Conservation (phyloP, 2,888 invertebrate species). For the Timandra comae region DNA sequence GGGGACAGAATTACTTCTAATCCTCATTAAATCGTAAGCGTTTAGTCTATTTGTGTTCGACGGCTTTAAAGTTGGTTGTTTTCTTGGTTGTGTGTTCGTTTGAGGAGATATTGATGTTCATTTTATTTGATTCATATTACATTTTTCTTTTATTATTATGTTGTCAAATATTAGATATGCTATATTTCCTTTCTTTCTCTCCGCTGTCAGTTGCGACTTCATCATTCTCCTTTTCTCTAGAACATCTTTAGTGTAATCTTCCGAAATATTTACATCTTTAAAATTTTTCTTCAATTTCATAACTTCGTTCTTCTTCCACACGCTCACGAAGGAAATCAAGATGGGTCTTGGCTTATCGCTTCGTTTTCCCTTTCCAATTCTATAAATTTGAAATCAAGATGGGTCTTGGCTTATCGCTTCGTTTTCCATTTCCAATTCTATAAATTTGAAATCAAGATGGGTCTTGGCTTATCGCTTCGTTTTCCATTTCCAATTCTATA, state of each 20-base stretch:
- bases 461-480: no score
- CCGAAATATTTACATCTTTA: conserved; percentile 17
- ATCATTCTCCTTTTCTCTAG: conserved; percentile 19
- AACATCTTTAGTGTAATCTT: conserved; percentile 25
- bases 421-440: no score
- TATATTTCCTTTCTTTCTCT: conserved; percentile 19
- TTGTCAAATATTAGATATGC: conserved; percentile 24
- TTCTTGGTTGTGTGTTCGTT: neutral
- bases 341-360: no score
- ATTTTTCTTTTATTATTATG: conserved; percentile 21
- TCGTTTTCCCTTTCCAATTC: no score
- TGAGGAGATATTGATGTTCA: conserved; percentile 13
- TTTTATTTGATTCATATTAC: conserved; percentile 16
- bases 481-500: no score
- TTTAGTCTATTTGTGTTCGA: neutral
- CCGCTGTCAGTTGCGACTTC: conserved; percentile 16
- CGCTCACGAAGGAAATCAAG: conserved; percentile 11
- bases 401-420: no score
- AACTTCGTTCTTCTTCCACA: conserved; percentile 21
- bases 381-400: no score
- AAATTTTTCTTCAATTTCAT: conserved; percentile 22
- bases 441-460: no score
- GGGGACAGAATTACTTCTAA: neutral
- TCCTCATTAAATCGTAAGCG: neutral
- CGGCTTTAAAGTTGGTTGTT: neutral